phyloP scores from a whole-genome alignment of 1,140 invertebrate species.

The Drosophila elegans region DNA sequence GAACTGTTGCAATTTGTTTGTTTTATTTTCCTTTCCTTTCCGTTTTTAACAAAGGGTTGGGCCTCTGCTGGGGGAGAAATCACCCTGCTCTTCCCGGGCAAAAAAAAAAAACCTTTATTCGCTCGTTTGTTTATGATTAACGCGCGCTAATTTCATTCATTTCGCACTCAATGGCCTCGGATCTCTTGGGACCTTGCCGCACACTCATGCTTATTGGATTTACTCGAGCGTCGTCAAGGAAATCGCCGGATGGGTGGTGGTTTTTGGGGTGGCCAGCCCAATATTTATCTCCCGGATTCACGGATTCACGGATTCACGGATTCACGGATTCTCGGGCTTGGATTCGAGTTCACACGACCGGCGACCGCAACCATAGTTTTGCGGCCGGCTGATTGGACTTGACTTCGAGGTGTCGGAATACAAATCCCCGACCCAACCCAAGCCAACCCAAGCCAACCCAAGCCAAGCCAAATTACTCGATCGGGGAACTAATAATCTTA shows the following conservation, averaged over 20 bases:
- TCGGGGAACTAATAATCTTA: constrained; percentile 78
- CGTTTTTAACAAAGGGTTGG: constrained; percentile 42
- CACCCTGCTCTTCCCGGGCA: not conserved
- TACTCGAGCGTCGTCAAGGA: constrained; percentile 20
- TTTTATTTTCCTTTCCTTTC: constrained; percentile 42
- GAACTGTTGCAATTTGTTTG: constrained; percentile 80
- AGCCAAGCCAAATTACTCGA: constrained; percentile 38
- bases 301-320: constrained; percentile 2
- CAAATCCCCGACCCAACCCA: constrained; percentile 25
- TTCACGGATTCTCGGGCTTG: not conserved
- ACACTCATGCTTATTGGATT: constrained; percentile 79
- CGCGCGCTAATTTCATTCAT: constrained; percentile 81
- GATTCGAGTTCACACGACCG: constrained; percentile 53
- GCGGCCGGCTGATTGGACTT: constrained; percentile 55
- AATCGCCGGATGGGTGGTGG: not conserved
- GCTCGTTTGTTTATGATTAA: constrained; percentile 78
- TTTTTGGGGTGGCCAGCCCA: constrained; percentile 12
- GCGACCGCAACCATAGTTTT: constrained; percentile 47
- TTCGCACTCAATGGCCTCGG: constrained; percentile 58
- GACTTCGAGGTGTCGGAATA: constrained; percentile 76
- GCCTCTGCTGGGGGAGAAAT: constrained; percentile 1
- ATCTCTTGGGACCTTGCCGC: constrained; percentile 53
- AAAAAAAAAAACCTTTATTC: not conserved
- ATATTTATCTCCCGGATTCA: constrained; percentile 35
- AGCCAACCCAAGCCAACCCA: not conserved